Base-by-base conservation (phyloP, 2,797 vertebrate genomes). In the Melanogrammus aeglefinus region DNA sequence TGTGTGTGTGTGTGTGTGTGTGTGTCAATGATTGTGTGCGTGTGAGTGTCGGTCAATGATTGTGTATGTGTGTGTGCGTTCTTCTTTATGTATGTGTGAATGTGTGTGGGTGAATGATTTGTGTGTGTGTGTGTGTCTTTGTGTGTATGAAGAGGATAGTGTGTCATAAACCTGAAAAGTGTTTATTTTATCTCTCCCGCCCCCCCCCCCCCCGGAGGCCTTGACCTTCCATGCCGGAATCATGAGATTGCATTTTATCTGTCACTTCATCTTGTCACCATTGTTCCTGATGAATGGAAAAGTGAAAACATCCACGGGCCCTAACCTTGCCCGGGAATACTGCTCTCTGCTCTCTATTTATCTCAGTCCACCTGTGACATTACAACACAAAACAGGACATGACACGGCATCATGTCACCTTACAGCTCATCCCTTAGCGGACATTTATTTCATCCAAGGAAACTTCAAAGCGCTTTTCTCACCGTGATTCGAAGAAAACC, bases 221-320 rank as follows among this genome's bases (percentile, higher is more conserved):
- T 6, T 80, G 81, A 84, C 78, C 78, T 81, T 79, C 73, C 3
- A 18, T 70, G 73, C 16, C 76, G 76, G 39, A 31, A 78, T 63
- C 75, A 84, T 73, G 41, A 70, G 75, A 9, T 38, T 73, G 33
- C 39, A 77, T 76, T 72, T 51, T 36, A 63, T 76, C 33, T 36
- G 39, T 47, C 44, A 16, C 44, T 47, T 21, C 47, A 57, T 57
- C 47, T 57, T 57, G 47, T 83, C 16, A 24, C 47, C 73, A 75
- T 75, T 69, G 72, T 31, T 27, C 0, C 1, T 44, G 44, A 74
- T 71, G 1, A 18, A 76, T 1, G 63, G 31, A 72, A 80, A 74
- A 76, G 24, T 24, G 66, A 76, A 13, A 73, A 66, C 69, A 4
- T 39, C 75, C n/a, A 10, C n/a, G 63, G 66, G 63, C 5, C 6